These are phyloP conservation scores for Oryctes rhinoceros DNA, from an alignment of 1,140 invertebrate species.

Conservation along the genomic window DNA sequence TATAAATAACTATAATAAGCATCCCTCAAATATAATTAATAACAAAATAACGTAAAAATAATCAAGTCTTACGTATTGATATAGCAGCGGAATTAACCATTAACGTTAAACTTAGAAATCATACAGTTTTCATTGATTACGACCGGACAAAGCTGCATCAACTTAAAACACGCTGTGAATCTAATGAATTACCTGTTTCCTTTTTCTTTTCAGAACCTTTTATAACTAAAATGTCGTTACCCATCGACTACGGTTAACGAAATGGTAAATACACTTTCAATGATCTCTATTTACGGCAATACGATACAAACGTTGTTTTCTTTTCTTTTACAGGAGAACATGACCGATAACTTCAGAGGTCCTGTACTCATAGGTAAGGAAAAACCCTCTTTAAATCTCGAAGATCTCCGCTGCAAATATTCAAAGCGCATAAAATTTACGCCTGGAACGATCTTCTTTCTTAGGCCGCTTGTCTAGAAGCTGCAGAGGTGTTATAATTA, in stretches of 20 bases:
- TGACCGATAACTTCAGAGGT: constrained; percentile 48
- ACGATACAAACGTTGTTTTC: not conserved
- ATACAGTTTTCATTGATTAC: too few species aligned
- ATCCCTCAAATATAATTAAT: too few species aligned
- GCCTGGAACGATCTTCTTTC: not conserved
- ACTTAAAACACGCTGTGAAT: too few species aligned
- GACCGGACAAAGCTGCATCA: too few species aligned
- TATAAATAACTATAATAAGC: too few species aligned
- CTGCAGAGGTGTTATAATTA: constrained; percentile 41
- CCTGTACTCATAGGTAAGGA: constrained; percentile 47
- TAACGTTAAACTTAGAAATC: too few species aligned
- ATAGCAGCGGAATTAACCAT: too few species aligned
- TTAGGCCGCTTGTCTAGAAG: constrained; percentile 42
- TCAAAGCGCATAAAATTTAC: not conserved
- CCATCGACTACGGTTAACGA: constrained; percentile 48
- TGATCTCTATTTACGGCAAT: not conserved
- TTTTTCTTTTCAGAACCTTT: constrained; percentile 39
- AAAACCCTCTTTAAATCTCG: not conserved
- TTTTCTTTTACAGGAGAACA: constrained; percentile 42
- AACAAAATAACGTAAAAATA: too few species aligned
- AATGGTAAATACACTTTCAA: constrained; percentile 39
- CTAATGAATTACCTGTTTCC: not conserved
- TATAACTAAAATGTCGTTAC: constrained; percentile 46
- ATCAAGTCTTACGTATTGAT: too few species aligned
- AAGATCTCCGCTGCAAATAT: constrained; percentile 28